Evolutionary conservation across 1,140 invertebrate genomes (phyloP), one percentile per base, ranked within the genome.

Genomic region (Amphibalanus amphitrite): DNA sequence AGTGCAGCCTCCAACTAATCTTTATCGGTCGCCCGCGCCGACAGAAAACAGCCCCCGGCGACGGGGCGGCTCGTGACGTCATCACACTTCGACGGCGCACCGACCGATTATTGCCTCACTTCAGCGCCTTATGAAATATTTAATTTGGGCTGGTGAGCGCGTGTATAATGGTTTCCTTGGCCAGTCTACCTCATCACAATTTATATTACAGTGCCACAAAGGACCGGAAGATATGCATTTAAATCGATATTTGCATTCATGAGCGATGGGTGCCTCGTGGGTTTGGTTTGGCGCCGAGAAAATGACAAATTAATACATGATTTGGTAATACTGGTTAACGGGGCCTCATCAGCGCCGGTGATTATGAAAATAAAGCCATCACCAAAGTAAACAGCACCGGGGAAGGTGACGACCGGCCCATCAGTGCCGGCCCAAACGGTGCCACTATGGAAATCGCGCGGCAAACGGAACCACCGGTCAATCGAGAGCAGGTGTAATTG

Each of bases 241-340:
- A 59, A 59, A 59, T 59, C 47, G 47, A 59, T 59, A 59, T 59
- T 59, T 59, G 47, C 47, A 59, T 59, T 59, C 47, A 59, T 59
- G 23, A 59, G 47, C 47, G 47, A 59, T 13, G 20, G 20, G 23
- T 59, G 47, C 47, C 47, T 59, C 20, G 47, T 59, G 23, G 47
- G 13, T 20, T n/a, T 3, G 47, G 17, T 20, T 1, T 20, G 47
- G 47, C 17, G 47, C 20, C 47, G 47, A 23, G 20, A 20, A 59
- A 59, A 59, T 23, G 47, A 59, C 47, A 59, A 59, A 59, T 59
- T 59, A 59, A 59, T 59, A 59, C 47, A 59, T 23, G 47, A 59
- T 59, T 59, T 59, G 47, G 47, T 59, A 59, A 59, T 59, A 59
- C 47, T 17, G 47, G 47, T 59, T 59, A 59, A 59, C 47, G 23